Percentiles rank a stretch among this genome's conserved stretches.
Conservation (phyloP, 37 sponge, comb jelly and placozoan species). For the Beroe ovata region DNA sequence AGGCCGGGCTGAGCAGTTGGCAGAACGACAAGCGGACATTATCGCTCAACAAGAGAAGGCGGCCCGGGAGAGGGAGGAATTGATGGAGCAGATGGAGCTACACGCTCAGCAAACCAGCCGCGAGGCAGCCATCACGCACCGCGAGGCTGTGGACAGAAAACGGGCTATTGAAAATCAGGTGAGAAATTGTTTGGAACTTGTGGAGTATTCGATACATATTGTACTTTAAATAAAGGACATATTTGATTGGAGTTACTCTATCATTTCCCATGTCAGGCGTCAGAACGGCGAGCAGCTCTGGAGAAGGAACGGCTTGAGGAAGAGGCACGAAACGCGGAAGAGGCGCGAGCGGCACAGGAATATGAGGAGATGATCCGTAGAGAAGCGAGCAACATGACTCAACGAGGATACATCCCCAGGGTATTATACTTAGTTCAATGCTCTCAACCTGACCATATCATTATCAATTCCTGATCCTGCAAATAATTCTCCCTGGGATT, state of each 20-base stretch:
- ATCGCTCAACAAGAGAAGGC: not conserved
- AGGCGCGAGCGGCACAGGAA: slow-evolving; percentile 4
- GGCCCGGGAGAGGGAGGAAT: slow-evolving; percentile 6
- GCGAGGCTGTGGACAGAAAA: not conserved
- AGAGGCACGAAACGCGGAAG: slow-evolving; percentile 16
- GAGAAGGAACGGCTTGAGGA: slow-evolving; percentile 33
- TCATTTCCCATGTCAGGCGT: not conserved
- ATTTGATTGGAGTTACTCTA: not conserved
- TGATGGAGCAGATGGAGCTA: slow-evolving; percentile 13
- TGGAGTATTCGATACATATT: not conserved
- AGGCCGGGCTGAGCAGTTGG: slow-evolving; percentile 35
- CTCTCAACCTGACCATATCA: no score
- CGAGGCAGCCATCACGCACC: not conserved
- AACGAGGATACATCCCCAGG: slow-evolving; percentile 60
- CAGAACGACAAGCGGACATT: not conserved
- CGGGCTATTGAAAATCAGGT: slow-evolving; percentile 36
- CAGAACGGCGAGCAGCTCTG: not conserved
- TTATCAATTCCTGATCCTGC: no score
- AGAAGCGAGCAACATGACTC: slow-evolving; percentile 20
- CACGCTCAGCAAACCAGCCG: not conserved
- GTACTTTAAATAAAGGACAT: not conserved
- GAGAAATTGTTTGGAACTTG: no score
- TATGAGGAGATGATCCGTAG: slow-evolving; percentile 8
- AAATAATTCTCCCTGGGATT: no score
- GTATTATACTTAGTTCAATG: no score